Base-by-base conservation (phyloP, 2,888 invertebrate species). In the Tribolium freemani region DNA sequence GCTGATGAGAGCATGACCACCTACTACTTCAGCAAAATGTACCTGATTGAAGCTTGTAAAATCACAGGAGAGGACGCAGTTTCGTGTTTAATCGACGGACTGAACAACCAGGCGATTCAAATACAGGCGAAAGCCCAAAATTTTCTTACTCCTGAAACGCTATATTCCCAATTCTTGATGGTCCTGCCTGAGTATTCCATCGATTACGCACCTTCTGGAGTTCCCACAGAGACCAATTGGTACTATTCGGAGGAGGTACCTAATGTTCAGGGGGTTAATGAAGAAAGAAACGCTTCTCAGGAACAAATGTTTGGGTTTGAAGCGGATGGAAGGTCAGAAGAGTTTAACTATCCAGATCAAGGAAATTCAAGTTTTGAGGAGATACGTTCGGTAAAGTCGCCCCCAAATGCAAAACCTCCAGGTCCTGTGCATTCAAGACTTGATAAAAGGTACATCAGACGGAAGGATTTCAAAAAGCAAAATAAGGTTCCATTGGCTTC, bases 21-120 rank as follows among this genome's bases (percentile, higher is more conserved):
- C 51, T 82, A 82, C 58, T 82, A 78, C 70, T 82, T 81, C 60
- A 79, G 80, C 58, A 82, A 82, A 63, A 76, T 82, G 73, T 82
- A 82, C 74, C 73, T 82, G 54, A 75, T 81, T 38, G 81, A 82
- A 64, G 79, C 79, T 8, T 82, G 82, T 63, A 82, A 81, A 69
- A 80, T 82, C 50, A 78, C 78, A 56, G 82, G 82, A n/a, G 71
- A 71, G 69, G 79, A 81, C 72, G 82, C 82, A 38, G 82, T 82
- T 13, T 81, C 81, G 0, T 81, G 81, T 61, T 58, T 82, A 16
- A 81, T 82, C 64, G 81, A 82, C 73, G 82, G 82, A 8, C 69
- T 82, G 16, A 78, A 73, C 45, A 78, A 82, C 64, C 63, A 69
- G 51, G 11, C 54, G 5, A 67, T 72, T 5, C 70, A 75, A 67